Conservation (phyloP, 2,888 invertebrate species). For the Epiblema foenella region DNA sequence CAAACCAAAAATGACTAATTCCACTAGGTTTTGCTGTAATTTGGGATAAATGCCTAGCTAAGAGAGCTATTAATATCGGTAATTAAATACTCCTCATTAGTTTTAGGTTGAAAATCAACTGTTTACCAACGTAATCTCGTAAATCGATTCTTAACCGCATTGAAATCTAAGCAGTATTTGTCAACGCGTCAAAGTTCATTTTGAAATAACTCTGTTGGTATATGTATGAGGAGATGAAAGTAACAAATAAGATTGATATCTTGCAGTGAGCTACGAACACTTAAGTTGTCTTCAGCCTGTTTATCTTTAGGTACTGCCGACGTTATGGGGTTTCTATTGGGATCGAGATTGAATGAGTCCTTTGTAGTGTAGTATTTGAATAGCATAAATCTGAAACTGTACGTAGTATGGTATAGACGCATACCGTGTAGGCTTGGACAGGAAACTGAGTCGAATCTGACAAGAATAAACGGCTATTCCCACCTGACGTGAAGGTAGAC, state of each 20-base stretch:
- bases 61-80: conserved; percentile 40
- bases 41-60: conserved; percentile 30
- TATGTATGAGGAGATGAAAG: conserved; percentile 11
- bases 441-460: too few species aligned
- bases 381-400: too few species aligned
- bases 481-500: too few species aligned
- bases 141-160: background rate
- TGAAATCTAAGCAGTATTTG: background rate
- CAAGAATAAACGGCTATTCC: too few species aligned
- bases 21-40: conserved; percentile 38
- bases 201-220: background rate
- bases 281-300: conserved; percentile 39
- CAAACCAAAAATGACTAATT: conserved; percentile 33
- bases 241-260: conserved; percentile 19
- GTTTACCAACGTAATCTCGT: background rate
- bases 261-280: conserved; percentile 21
- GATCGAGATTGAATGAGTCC: background rate
- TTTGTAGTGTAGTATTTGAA: too few species aligned
- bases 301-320: conserved; percentile 37
- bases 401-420: too few species aligned
- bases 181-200: background rate
- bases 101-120: conserved; percentile 33
- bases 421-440: too few species aligned
- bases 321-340: background rate
- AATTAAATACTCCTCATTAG: conserved; percentile 42